Percentiles rank a stretch among this genome's conserved stretches.
Evolutionary conservation across 37 sponge, comb jelly and placozoan species (phyloP).

Genomic region (Halichondria panicea): DNA sequence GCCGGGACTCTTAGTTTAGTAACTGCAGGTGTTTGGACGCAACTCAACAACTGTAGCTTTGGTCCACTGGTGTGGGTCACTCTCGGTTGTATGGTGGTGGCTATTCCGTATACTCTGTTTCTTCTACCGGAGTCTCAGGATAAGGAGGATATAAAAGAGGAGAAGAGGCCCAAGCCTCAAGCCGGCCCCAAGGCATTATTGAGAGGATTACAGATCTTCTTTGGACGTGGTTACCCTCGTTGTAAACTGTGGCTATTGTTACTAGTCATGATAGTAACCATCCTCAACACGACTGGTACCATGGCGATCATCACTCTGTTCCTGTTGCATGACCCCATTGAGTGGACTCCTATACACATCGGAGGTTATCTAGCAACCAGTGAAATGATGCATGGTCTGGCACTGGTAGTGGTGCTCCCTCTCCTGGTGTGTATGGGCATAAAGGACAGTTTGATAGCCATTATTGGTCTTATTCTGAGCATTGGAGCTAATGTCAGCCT

Average conservation of each 20-base stretch:
- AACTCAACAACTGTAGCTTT: slow-evolving; percentile 39
- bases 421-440: slow-evolving; percentile 23
- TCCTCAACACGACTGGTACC: slow-evolving; percentile 31
- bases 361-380: slow-evolving; percentile 21
- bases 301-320: slow-evolving; percentile 21
- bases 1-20: slow-evolving; percentile 27
- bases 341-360: slow-evolving; percentile 28
- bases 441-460: slow-evolving; percentile 44
- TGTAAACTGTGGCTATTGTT: slow-evolving; percentile 47
- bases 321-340: slow-evolving; percentile 35
- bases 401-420: slow-evolving; percentile 50
- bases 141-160: neutral
- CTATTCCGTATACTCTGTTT: slow-evolving; percentile 32
- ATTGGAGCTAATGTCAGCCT: slow-evolving; percentile 15
- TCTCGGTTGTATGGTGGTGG: neutral
- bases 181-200: slow-evolving; percentile 29
- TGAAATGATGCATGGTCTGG: slow-evolving; percentile 33
- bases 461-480: slow-evolving; percentile 17
- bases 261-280: slow-evolving; percentile 3
- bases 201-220: slow-evolving; percentile 40
- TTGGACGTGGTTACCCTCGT: slow-evolving; percentile 6
- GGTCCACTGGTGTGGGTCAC: slow-evolving; percentile 2
- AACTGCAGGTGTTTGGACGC: slow-evolving; percentile 32
- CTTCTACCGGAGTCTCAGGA: slow-evolving; percentile 50
- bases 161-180: neutral